phyloP scores from a whole-genome alignment of 1,140 invertebrate genomes.

The Drosophila oshimai region DNA sequence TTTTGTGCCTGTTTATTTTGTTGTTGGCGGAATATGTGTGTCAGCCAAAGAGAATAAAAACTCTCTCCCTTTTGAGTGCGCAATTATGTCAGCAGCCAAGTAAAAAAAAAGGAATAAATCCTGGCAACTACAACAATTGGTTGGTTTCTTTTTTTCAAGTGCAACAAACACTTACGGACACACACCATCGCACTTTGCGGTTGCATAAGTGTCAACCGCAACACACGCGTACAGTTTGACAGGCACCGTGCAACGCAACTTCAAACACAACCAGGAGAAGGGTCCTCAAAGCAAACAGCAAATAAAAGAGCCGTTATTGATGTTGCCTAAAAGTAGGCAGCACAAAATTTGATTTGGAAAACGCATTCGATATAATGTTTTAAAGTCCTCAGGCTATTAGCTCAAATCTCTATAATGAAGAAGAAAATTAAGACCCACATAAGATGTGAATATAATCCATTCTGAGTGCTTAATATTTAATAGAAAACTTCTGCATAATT shows the following conservation, averaged over 20 bases:
- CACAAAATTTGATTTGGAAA: too few species aligned
- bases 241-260: slow-evolving; percentile 12
- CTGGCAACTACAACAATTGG: slow-evolving; percentile 41
- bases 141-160: slow-evolving; percentile 59
- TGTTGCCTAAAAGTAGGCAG: not conserved
- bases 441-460: too few species aligned
- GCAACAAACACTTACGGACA: slow-evolving; percentile 26
- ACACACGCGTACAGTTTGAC: slow-evolving; percentile 58
- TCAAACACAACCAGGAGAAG: not conserved
- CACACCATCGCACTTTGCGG: slow-evolving; percentile 30
- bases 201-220: slow-evolving; percentile 74
- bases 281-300: not conserved
- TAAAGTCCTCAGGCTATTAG: too few species aligned
- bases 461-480: too few species aligned
- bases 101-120: not conserved
- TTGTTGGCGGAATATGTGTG: slow-evolving; percentile 47
- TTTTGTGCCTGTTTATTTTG: not conserved
- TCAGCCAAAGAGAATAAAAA: slow-evolving; percentile 35
- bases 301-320: not conserved
- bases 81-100: slow-evolving; percentile 65
- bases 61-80: slow-evolving; percentile 11
- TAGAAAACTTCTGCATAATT: too few species aligned
- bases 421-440: too few species aligned
- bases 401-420: too few species aligned
- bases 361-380: too few species aligned